These are phyloP conservation scores for Caenorhabditis remanei DNA, from an alignment of 1,140 invertebrate species.

Conservation along the genomic window DNA sequence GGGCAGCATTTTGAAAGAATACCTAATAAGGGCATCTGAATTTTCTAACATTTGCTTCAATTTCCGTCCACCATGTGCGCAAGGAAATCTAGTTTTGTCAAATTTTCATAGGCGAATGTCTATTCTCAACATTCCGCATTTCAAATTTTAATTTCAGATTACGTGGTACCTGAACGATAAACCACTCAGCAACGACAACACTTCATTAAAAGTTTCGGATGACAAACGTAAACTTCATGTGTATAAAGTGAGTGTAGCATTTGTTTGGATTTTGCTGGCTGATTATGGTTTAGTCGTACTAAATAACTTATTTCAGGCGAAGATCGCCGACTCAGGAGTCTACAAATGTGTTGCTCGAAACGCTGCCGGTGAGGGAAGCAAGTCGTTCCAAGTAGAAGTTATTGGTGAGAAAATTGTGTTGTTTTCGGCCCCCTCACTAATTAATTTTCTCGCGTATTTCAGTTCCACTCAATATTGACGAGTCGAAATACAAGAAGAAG, in stretches of 20 bases:
- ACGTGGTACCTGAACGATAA: constrained; percentile 66
- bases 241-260: constrained; percentile 19
- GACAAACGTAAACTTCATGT: constrained; percentile 67
- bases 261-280: neutral
- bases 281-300: neutral
- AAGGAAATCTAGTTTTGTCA: too few species aligned
- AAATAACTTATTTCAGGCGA: constrained; percentile 58
- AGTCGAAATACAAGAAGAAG: constrained; percentile 65
- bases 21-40: too few species aligned
- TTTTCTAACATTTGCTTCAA: too few species aligned
- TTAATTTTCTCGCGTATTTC: constrained; percentile 36
- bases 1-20: too few species aligned
- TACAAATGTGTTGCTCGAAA: constrained; percentile 79
- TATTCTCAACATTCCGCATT: neutral
- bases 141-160: constrained; percentile 58
- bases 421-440: neutral
- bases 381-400: constrained; percentile 74
- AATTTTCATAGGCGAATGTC: too few species aligned
- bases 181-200: constrained; percentile 55
- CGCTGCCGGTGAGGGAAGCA: constrained; percentile 77
- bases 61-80: too few species aligned
- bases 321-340: constrained; percentile 73
- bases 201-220: constrained; percentile 65
- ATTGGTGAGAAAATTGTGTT: constrained; percentile 67
- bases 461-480: constrained; percentile 72